Conservation (phyloP, 2,888 invertebrate genomes). For the Diplazon laetatorius region DNA sequence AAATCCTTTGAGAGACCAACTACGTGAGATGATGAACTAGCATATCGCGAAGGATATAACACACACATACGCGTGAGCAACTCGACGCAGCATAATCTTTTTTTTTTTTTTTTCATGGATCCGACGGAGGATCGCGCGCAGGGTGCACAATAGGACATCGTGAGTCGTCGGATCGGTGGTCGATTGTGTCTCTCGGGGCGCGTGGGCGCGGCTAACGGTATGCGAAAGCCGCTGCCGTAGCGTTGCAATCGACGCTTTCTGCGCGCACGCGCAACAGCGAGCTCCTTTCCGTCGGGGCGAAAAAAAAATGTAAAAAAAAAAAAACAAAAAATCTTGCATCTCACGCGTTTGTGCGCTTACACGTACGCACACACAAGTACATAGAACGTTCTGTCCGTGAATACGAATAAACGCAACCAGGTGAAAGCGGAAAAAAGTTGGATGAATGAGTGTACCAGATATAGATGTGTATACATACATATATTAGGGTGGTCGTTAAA, state of each 20-base stretch:
- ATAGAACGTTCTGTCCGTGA: neutral
- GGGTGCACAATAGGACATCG: constrained; percentile 41
- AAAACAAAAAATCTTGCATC: constrained; percentile 41
- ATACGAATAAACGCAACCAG: constrained; percentile 33
- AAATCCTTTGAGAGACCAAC: constrained; percentile 14
- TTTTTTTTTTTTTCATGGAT: constrained; percentile 14
- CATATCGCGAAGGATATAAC: constrained; percentile 22
- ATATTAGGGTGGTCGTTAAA: too few relatives aligned
- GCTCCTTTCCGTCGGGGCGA: constrained; percentile 34
- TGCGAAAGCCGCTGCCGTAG: constrained; percentile 57
- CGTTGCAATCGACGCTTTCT: constrained; percentile 18
- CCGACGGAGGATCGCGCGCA: constrained; percentile 46
- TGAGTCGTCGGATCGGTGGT: constrained; percentile 58
- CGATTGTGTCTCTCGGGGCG: constrained; percentile 55
- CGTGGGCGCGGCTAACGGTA: constrained; percentile 64
- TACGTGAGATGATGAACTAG: constrained; percentile 35
- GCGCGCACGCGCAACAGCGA: constrained; percentile 23
- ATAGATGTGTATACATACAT: neutral
- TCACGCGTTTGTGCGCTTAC: constrained; percentile 33
- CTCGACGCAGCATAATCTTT: neutral
- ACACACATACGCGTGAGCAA: neutral
- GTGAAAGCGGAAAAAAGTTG: constrained; percentile 61
- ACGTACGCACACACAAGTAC: neutral
- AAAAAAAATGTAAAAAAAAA: constrained; percentile 38
- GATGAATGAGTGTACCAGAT: constrained; percentile 45